These are phyloP conservation scores for Hipparchia semele DNA, from an alignment of 2,888 invertebrate genomes.

Conservation along the genomic window DNA sequence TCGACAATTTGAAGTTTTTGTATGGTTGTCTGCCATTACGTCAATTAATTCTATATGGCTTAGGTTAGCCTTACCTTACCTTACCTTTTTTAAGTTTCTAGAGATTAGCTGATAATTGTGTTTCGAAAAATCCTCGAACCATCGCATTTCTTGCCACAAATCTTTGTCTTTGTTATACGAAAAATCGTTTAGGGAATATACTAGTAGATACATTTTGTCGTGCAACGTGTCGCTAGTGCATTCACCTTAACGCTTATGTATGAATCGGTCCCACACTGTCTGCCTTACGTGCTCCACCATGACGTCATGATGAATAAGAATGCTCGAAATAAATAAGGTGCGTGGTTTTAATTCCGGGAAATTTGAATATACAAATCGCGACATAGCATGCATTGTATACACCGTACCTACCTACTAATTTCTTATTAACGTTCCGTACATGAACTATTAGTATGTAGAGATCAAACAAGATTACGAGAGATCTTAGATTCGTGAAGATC, in stretches of 20 bases:
- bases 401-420: not conserved
- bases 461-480: too few relatives aligned
- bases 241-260: constrained; percentile 44
- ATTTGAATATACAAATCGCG: constrained; percentile 14
- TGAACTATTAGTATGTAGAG: not conserved
- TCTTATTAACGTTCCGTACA: not conserved
- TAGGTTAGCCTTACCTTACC: too few relatives aligned
- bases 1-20: too few relatives aligned
- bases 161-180: not conserved
- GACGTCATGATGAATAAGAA: constrained; percentile 55
- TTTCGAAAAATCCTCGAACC: not conserved
- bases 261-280: constrained; percentile 74
- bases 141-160: not conserved
- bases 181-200: not conserved
- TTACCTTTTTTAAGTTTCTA: not conserved
- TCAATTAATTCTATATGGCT: too few relatives aligned
- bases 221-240: not conserved
- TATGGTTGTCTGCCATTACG: too few relatives aligned
- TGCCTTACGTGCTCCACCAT: constrained; percentile 61
- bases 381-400: not conserved
- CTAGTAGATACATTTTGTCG: not conserved
- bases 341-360: constrained; percentile 34
- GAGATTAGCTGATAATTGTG: not conserved
- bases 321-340: constrained; percentile 38
- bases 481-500: too few relatives aligned